phyloP scores from a whole-genome alignment of 1,140 invertebrate genomes.

The Himalopsyche phryganea region DNA sequence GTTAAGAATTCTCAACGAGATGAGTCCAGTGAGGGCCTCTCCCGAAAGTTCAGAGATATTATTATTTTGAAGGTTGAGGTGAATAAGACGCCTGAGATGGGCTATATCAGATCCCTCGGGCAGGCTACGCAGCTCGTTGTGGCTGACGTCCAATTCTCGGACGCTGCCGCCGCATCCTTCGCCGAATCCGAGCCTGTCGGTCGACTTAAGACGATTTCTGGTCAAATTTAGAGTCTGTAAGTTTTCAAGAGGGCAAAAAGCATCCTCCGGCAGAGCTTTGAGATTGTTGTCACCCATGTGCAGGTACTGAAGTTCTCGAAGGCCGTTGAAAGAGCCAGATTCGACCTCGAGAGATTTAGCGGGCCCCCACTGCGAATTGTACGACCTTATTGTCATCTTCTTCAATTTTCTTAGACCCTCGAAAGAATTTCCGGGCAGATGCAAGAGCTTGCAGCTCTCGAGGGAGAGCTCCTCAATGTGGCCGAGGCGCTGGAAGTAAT shows the following conservation, averaged over 20 bases:
- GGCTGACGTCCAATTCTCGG: constrained; percentile 71
- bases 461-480: constrained; percentile 71
- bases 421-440: constrained; percentile 72
- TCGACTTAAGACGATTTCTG: constrained; percentile 69
- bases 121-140: constrained; percentile 70
- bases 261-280: constrained; percentile 65
- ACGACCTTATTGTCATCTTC: constrained; percentile 67
- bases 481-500: constrained; percentile 68
- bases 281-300: constrained; percentile 83
- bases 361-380: constrained; percentile 74
- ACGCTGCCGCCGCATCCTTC: constrained; percentile 58
- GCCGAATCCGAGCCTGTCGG: constrained; percentile 70
- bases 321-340: constrained; percentile 64
- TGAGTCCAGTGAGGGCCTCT: constrained; percentile 71
- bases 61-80: constrained; percentile 78
- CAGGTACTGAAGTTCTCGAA: constrained; percentile 72
- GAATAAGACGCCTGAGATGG: constrained; percentile 68
- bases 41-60: constrained; percentile 75
- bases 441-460: constrained; percentile 74
- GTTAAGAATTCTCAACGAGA: constrained; percentile 74
- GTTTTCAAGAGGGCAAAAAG: constrained; percentile 73
- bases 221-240: constrained; percentile 81
- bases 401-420: constrained; percentile 72
- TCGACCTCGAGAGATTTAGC: constrained; percentile 67
- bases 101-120: constrained; percentile 69